A percentile compares a stretch with the other conserved stretches of the same genome.
These are phyloP conservation scores for Poicephalus meyeri DNA, from an alignment of 2,113 vertebrate genomes.

Conservation along the genomic window DNA sequence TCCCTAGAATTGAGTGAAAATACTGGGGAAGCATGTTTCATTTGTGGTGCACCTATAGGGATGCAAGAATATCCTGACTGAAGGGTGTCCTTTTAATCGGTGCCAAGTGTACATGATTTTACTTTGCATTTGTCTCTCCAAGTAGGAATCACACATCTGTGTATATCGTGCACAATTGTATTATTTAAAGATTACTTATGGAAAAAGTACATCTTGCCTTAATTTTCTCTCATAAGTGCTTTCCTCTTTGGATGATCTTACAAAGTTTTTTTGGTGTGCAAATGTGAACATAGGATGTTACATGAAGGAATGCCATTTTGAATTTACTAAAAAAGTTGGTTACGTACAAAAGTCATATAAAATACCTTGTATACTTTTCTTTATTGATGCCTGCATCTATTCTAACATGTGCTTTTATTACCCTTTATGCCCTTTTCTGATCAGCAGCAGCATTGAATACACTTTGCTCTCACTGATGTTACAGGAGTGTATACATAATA, in stretches of 20 bases:
- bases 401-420: background rate
- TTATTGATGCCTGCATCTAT: background rate
- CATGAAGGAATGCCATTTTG: background rate
- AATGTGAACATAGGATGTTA: background rate
- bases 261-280: background rate
- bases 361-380: background rate
- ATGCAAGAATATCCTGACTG: background rate
- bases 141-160: background rate
- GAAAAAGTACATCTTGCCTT: background rate
- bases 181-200: background rate
- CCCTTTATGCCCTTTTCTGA: background rate
- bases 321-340: background rate
- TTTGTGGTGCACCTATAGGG: background rate
- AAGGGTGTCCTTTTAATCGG: background rate
- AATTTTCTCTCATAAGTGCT: background rate
- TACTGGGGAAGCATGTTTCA: background rate
- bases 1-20: background rate
- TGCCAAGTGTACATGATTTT: background rate
- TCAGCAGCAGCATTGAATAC: background rate
- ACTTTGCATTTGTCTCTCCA: background rate
- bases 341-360: background rate
- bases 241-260: background rate
- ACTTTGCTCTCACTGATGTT: background rate
- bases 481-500: background rate
- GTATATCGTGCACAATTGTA: accelerated